These are phyloP conservation scores for Balaeniceps rex DNA, from an alignment of 2,113 vertebrate genomes.

Conservation along the genomic window DNA sequence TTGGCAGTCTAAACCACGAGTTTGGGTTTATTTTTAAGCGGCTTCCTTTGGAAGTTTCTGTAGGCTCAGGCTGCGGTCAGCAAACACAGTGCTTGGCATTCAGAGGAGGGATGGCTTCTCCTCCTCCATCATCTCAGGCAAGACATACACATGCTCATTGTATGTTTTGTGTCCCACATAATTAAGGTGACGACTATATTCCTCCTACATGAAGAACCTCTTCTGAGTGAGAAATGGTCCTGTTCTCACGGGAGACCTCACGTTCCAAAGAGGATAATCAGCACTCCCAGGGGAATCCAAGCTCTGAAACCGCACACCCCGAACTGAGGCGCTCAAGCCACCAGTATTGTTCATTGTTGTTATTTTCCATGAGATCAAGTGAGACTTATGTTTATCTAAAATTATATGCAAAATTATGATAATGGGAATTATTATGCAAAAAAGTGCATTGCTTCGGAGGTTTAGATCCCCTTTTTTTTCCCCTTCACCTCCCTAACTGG, in stretches of 20 bases:
- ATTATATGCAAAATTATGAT: background rate
- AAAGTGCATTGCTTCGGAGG: background rate
- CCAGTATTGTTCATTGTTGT: background rate
- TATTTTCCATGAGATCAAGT: background rate
- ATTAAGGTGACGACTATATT: background rate
- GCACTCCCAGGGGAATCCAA: background rate
- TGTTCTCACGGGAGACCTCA: rapidly evolving
- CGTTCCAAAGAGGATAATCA: background rate
- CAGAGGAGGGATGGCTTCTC: background rate
- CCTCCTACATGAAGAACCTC: background rate
- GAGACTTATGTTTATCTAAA: background rate
- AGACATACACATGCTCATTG: background rate
- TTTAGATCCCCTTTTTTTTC: background rate
- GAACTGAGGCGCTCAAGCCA: background rate
- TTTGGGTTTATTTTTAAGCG: background rate
- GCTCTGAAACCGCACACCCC: background rate
- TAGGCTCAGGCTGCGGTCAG: background rate
- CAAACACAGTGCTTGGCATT: no score
- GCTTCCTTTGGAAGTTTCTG: background rate
- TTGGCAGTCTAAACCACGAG: background rate
- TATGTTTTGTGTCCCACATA: rapidly evolving
- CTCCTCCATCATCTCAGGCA: background rate
- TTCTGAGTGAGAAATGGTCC: background rate
- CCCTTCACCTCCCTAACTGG: background rate
- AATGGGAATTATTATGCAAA: background rate